phyloP scores from a whole-genome alignment of 2,797 vertebrate species.

The Bucorvus abyssinicus region DNA sequence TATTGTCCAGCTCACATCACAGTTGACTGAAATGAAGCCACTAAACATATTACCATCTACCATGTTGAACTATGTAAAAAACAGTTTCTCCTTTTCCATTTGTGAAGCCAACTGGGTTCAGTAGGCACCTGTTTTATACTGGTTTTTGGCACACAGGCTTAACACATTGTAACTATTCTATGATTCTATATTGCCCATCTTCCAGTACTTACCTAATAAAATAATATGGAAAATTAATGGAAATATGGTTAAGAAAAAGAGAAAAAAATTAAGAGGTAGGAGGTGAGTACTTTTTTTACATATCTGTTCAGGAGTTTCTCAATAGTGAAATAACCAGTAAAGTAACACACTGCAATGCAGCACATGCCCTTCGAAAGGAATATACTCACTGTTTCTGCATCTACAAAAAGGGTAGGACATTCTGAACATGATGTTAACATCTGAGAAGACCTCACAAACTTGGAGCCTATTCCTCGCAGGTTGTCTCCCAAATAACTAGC shows the following conservation, averaged over 20 bases:
- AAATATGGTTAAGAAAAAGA: background rate
- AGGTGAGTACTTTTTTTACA: background rate
- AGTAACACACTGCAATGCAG: background rate
- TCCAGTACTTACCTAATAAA: background rate
- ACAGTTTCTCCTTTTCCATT: background rate
- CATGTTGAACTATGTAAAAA: background rate
- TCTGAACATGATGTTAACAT: slow-evolving; percentile 95
- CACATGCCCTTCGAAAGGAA: background rate
- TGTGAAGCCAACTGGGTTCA: background rate
- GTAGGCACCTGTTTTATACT: background rate
- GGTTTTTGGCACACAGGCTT: background rate
- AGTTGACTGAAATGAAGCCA: background rate
- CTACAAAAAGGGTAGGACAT: slow-evolving; percentile 94
- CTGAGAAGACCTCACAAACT: slow-evolving; percentile 96
- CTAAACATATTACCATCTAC: background rate
- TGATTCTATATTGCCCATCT: background rate
- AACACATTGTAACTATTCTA: background rate
- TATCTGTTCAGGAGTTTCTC: background rate
- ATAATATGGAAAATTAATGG: background rate
- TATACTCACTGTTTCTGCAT: slow-evolving; percentile 93
- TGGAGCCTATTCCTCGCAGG: slow-evolving; percentile 93
- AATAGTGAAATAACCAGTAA: background rate
- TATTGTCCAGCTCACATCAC: background rate
- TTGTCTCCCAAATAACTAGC: slow-evolving; percentile 94
- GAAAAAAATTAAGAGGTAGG: background rate